These are phyloP conservation scores for Drosophila ambigua DNA, from an alignment of 1,140 invertebrate species.

Conservation along the genomic window DNA sequence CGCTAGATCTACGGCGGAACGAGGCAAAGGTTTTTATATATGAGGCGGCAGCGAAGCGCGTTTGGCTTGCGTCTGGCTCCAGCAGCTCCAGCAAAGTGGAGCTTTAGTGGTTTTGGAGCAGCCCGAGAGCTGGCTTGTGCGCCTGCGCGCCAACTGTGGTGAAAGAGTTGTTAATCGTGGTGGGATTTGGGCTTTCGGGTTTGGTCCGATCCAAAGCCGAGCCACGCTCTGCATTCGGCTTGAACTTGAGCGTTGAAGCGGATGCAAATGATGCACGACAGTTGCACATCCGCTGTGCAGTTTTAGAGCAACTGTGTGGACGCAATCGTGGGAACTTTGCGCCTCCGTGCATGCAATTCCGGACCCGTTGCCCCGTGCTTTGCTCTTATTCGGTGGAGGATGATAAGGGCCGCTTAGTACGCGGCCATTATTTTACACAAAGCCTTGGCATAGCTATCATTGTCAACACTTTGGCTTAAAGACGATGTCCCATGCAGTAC, in stretches of 20 bases:
- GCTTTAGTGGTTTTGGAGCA: conserved; percentile 35
- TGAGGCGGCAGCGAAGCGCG: conserved; percentile 54
- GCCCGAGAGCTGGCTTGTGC: conserved; percentile 26
- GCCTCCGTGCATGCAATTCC: too few species aligned
- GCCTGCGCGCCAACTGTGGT: conserved; percentile 44
- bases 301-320: conserved; percentile 29
- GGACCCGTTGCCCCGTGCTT: too few species aligned
- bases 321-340: conserved; percentile 1
- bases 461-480: neutral
- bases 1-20: too few species aligned
- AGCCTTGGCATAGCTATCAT: conserved; percentile 16
- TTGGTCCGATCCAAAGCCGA: too few species aligned
- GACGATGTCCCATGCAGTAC: neutral
- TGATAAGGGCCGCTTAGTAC: neutral
- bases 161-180: neutral
- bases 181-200: too few species aligned
- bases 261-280: conserved; percentile 8
- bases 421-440: conserved; percentile 27
- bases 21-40: conserved; percentile 15
- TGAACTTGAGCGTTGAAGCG: conserved; percentile 50
- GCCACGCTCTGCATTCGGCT: conserved; percentile 17
- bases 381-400: too few species aligned
- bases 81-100: conserved; percentile 76
- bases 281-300: conserved; percentile 33
- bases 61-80: conserved; percentile 74